Conservation (phyloP, 35 echinoderm and acorn worm genomes). For the Apostichopus californicus region DNA sequence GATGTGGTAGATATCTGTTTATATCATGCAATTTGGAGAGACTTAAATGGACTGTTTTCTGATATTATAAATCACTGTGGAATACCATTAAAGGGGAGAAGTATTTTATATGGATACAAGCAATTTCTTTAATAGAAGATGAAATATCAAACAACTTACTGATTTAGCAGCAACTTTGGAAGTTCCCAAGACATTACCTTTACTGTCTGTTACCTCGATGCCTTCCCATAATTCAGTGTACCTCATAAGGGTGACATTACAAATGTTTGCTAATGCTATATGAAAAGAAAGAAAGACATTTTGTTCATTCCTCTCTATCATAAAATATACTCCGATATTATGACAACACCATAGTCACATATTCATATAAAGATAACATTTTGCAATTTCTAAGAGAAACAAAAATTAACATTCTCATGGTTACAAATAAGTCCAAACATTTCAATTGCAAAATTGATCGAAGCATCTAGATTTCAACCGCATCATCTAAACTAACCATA, state of each 20-base stretch:
- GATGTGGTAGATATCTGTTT: no score
- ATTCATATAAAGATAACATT: no score
- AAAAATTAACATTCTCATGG: neutral
- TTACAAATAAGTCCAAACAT: neutral
- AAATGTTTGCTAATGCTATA: constrained; percentile 88
- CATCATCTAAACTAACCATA: no score
- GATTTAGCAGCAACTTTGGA: constrained; percentile 96
- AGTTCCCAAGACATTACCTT: constrained; percentile 77
- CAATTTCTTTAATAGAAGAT: no score
- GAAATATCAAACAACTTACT: constrained; percentile 48
- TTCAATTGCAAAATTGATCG: neutral
- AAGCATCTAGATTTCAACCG: neutral
- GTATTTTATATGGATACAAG: no score
- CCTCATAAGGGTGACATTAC: constrained; percentile 92
- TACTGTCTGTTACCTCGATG: constrained; percentile 82
- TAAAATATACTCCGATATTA: no score
- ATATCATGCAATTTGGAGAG: no score
- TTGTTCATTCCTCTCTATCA: no score
- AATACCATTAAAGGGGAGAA: no score
- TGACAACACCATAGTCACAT: no score
- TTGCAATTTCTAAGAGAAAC: neutral
- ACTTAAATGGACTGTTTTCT: no score
- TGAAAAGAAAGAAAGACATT: constrained; percentile 36
- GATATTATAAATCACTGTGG: no score
- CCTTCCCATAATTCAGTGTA: constrained; percentile 87